phyloP scores from a whole-genome alignment of 2,113 vertebrate genomes.

The Himantopus leucocephalus region DNA sequence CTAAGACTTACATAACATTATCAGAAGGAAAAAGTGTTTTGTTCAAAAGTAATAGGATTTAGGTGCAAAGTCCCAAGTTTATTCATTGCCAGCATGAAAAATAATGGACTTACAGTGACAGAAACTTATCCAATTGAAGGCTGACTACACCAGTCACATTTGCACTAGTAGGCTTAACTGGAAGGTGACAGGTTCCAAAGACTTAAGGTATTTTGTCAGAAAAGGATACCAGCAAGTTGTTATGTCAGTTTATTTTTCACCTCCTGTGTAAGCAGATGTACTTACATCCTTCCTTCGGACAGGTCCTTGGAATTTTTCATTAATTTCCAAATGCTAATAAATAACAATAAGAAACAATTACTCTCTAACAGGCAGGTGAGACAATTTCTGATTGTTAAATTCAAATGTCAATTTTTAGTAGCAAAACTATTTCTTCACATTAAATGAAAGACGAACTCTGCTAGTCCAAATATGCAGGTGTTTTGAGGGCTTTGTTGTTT shows the following conservation, averaged over 20 bases:
- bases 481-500: not conserved
- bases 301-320: not conserved
- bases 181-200: not conserved
- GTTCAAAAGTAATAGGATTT: not conserved
- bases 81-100: not conserved
- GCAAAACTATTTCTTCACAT: not conserved
- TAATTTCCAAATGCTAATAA: not conserved
- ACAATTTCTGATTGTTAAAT: not conserved
- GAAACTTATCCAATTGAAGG: not conserved
- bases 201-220: not conserved
- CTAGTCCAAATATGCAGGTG: not conserved
- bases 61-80: not conserved
- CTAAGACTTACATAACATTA: not conserved
- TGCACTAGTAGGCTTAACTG: not conserved
- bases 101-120: fast-evolving
- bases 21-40: not conserved
- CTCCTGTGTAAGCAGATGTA: not conserved
- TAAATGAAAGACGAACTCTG: not conserved
- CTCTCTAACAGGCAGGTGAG: not conserved
- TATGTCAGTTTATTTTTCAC: not conserved
- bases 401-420: not conserved
- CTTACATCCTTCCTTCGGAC: not conserved
- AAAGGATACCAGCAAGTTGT: not conserved
- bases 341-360: not conserved
- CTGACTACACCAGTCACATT: not conserved